Evolutionary conservation across 2,797 vertebrate genomes (phyloP), one percentile per base, ranked within the genome.

Genomic region (Tachyglossus aculeatus): DNA sequence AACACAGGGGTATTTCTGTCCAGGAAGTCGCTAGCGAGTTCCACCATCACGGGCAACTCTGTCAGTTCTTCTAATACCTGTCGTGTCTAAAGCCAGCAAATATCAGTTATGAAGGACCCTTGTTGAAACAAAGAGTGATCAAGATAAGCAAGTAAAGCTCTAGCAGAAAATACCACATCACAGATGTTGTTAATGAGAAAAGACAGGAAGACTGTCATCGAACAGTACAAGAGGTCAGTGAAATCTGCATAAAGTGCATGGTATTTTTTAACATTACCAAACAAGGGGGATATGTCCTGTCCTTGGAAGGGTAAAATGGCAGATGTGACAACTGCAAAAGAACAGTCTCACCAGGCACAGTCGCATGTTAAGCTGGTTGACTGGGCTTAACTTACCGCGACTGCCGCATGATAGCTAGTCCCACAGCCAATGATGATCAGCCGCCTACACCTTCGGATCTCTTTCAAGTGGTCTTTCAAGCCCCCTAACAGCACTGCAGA

Each of bases 31-130:
- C 97, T 99, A 4, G 97, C 96, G 79, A 99, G 92, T 89, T 99
- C 97, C 67, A 99, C 96, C 97, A 98, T 99, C 86, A 99, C 97
- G 1, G 97, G 97, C 18, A 98, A 88, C 71, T 99, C 97, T 0
- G 97, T 98, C 74, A 98, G 90, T 87, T 99, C 97, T 85, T 99
- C 97, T 34, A 98, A 84, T 57, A 97, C 93, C 87, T 99, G 97
- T 29, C 97, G 92, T 7, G 97, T 99, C 97, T 99, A 65, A 53
- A 82, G 66, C 67, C 44, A 85, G 72, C 25, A 54, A 82, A 51
- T 56, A 86, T 3, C 47, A 4, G 22, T 5, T 32, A 58, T 45
- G 4, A n/a, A 15, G 5, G 27, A 54, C 48, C 74, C 41, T 63
- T 27, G 24, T 9, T 14, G n/a, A 48, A 3, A 1, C 25, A 2